phyloP scores from a whole-genome alignment of 2,888 invertebrate species.

The Cacoxenus indagator region DNA sequence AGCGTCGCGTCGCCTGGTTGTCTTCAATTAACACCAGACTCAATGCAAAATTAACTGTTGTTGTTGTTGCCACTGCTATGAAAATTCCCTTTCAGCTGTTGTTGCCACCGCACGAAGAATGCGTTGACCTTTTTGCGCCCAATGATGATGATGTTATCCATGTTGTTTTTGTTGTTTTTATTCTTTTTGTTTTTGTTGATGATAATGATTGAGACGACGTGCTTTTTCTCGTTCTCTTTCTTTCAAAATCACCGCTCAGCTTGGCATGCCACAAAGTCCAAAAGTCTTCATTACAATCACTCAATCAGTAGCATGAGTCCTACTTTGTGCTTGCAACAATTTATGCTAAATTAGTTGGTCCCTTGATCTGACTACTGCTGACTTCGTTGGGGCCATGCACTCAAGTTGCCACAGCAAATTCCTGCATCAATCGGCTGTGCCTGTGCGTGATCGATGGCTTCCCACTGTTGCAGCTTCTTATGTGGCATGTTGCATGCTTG shows the following conservation, averaged over 20 bases:
- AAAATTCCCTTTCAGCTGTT: slow-evolving; percentile 9
- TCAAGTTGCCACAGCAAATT: neutral
- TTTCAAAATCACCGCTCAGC: neutral
- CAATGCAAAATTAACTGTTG: slow-evolving; percentile 24
- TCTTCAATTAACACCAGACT: slow-evolving; percentile 62
- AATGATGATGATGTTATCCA: neutral
- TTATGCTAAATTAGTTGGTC: slow-evolving; percentile 19
- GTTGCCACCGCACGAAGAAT: neutral
- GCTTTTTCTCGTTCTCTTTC: neutral
- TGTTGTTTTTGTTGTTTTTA: neutral
- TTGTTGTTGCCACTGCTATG: slow-evolving; percentile 5
- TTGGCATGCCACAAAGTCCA: neutral
- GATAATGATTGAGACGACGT: neutral
- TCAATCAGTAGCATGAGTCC: slow-evolving; percentile 7
- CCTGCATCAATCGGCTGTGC: neutral
- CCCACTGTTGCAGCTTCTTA: neutral
- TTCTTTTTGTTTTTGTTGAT: neutral
- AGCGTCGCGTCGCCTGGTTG: slow-evolving; percentile 54
- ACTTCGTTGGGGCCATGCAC: neutral
- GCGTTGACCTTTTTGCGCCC: slow-evolving; percentile 12
- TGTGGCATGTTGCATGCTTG: slow-evolving; percentile 6
- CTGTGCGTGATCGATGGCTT: slow-evolving; percentile 14
- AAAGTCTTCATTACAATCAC: neutral
- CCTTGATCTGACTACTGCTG: neutral
- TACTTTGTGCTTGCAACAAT: neutral